phyloP scores from a whole-genome alignment of 2,113 vertebrate species.

The Megaptera novaeangliae region DNA sequence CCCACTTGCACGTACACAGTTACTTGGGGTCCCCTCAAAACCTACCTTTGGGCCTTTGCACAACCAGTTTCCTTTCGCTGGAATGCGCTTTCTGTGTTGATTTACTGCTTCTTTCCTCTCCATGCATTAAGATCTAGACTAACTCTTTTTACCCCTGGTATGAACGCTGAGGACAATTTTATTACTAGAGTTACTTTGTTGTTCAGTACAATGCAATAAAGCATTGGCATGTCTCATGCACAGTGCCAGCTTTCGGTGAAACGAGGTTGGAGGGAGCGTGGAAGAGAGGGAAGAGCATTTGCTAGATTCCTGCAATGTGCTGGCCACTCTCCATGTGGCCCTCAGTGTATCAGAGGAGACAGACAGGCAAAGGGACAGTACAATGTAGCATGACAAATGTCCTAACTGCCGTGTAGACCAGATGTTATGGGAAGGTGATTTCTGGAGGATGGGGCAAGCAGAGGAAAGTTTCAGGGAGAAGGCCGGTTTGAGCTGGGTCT shows the following conservation, averaged over 20 bases:
- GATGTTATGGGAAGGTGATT: background rate
- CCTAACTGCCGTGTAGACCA: background rate
- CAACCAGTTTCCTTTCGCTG: too few relatives aligned
- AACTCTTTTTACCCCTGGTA: background rate
- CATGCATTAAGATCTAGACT: background rate
- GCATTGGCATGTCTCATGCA: background rate
- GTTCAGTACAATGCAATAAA: background rate
- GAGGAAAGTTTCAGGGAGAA: background rate
- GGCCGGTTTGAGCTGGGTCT: background rate
- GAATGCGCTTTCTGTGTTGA: background rate
- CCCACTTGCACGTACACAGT: background rate
- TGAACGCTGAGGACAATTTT: background rate
- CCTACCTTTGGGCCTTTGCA: background rate
- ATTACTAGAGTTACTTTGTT: background rate
- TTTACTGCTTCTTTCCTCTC: background rate
- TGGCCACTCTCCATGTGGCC: background rate
- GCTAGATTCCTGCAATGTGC: background rate
- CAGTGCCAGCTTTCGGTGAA: background rate
- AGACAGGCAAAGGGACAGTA: background rate
- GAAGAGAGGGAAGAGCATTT: background rate
- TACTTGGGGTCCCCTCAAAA: background rate
- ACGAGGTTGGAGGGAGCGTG: background rate
- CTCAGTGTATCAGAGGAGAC: background rate
- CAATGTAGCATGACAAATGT: background rate
- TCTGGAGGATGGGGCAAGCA: background rate